Evolutionary conservation across 2,113 vertebrate genomes (phyloP), one percentile per base, ranked within the genome.

Genomic region (Dinomys branickii): DNA sequence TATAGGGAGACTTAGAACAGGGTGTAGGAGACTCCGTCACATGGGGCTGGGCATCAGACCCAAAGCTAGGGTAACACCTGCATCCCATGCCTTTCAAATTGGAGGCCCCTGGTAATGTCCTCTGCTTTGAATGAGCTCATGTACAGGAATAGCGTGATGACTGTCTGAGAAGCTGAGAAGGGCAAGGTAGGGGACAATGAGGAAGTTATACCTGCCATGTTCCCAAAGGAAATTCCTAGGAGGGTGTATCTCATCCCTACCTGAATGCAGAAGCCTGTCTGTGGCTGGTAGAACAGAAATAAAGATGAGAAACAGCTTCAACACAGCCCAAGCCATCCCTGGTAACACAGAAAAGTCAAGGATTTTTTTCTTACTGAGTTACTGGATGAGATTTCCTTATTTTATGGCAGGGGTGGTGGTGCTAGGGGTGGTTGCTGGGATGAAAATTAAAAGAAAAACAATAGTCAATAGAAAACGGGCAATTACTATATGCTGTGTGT

Each of bases 361-460:
- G 38, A 78, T 41, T 58, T 91, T 17, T 56, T 89, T 90, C 10
- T 84, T 38, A 17, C 28, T 61, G 38, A 30, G 52, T 92, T 73
- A 83, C 61, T 94, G 61, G 30, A 50, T 67, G 30, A 87, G 54
- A 54, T 20, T 12, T 92, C 30, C 28, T 88, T 73, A 83, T 75
- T 81, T 90, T 69, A n/a, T 56, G 13, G 69, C 88, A 35, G 44
- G 11, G 24, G 52, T 10, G 52, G 52, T 50, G 47, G 47, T 50
- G 47, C 5, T 50, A 50, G 9, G 1, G 10, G 30, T 35, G 61
- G 28, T 38, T 94, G 82, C 33, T 50, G n/a, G 28, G n/a, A 56
- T 75, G 17, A 69, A 26, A 78, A 67, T 28, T n/a, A 33, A 87
- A 69, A 28, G 17, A 92, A 94, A 91, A 88, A 90, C 65, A 69